These are phyloP conservation scores for Ephialtes manifestator DNA, from an alignment of 2,888 invertebrate genomes.

Conservation along the genomic window DNA sequence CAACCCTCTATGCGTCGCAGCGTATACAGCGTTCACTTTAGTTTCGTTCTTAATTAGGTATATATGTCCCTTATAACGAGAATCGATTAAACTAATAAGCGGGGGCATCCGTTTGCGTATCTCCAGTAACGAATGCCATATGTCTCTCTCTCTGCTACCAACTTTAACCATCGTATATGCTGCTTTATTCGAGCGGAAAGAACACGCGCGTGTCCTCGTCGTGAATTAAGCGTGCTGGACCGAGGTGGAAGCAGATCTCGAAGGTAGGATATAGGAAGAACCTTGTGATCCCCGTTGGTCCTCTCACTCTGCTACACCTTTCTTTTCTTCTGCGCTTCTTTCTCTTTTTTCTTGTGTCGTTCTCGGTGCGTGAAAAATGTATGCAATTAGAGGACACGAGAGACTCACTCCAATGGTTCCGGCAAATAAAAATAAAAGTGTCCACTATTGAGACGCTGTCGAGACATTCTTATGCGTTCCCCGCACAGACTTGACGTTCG, in stretches of 20 bases:
- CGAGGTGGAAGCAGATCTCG: constrained; percentile 50
- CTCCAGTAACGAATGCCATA: constrained; percentile 81
- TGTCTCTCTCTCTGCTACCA: constrained; percentile 79
- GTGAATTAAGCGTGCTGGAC: constrained; percentile 65
- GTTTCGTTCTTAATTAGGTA: constrained; percentile 81
- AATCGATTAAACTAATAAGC: constrained; percentile 84
- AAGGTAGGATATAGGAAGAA: constrained; percentile 47
- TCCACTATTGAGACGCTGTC: constrained; percentile 72
- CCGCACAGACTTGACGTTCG: constrained; percentile 53
- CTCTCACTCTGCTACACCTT: constrained; percentile 40
- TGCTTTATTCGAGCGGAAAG: constrained; percentile 52
- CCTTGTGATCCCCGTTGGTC: constrained; percentile 41
- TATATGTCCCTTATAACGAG: constrained; percentile 81
- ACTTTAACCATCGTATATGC: constrained; percentile 71
- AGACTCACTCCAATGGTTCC: constrained; percentile 67
- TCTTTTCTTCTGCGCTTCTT: constrained; percentile 49
- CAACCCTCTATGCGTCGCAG: constrained; percentile 41
- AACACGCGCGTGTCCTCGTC: constrained; percentile 67
- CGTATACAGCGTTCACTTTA: constrained; percentile 74
- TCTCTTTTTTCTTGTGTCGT: constrained; percentile 47
- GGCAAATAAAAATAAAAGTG: constrained; percentile 69
- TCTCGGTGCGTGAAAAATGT: constrained; percentile 67
- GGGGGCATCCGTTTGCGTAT: constrained; percentile 80
- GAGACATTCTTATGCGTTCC: constrained; percentile 56
- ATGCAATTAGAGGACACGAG: constrained; percentile 72